These are phyloP conservation scores for Cyprinodon variegatus DNA, from an alignment of 2,113 vertebrate species.

Conservation along the genomic window DNA sequence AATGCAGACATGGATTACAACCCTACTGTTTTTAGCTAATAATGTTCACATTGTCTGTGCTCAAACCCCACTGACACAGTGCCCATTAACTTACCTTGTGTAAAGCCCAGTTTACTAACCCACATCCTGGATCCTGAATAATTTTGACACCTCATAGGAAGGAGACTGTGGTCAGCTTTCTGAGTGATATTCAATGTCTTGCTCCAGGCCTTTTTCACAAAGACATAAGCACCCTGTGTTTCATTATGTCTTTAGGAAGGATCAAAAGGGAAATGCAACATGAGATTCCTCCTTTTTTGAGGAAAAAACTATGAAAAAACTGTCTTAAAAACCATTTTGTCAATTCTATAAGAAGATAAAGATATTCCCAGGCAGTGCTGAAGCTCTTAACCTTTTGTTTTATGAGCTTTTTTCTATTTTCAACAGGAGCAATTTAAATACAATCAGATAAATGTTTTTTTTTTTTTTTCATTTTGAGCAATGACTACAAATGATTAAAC, in stretches of 20 bases:
- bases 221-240: background rate
- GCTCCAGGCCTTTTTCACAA: background rate
- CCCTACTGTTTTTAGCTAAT: slow-evolving; percentile 39
- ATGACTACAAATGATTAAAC: background rate
- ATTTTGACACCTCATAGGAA: background rate
- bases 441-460: background rate
- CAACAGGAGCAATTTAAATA: background rate
- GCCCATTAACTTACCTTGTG: background rate
- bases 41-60: slow-evolving; percentile 4
- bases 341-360: background rate
- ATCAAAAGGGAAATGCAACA: background rate
- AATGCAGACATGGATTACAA: slow-evolving; percentile 18
- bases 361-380: background rate
- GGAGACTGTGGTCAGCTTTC: background rate
- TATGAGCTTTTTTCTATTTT: background rate
- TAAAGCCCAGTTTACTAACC: background rate
- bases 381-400: background rate
- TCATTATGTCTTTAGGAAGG: background rate
- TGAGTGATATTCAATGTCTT: background rate
- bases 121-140: background rate
- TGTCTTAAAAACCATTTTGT: background rate
- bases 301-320: background rate
- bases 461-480: background rate
- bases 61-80: background rate
- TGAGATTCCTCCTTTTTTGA: background rate